Conservation (phyloP, 2,888 invertebrate species). For the Calameuta pallipes region DNA sequence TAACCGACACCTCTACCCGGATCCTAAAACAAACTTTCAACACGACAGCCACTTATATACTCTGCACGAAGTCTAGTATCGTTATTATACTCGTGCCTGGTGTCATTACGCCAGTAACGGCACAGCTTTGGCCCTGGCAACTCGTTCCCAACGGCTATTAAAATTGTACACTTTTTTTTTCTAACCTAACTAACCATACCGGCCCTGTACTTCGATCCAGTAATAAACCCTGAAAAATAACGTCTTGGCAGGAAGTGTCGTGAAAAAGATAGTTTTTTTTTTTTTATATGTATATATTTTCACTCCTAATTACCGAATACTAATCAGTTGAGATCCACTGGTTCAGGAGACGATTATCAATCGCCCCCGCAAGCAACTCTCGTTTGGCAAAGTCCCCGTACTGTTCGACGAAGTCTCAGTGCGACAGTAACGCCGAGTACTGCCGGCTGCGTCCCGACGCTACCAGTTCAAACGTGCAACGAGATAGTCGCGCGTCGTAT, state of each 20-base stretch:
- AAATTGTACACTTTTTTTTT: background rate
- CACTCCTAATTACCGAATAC: background rate
- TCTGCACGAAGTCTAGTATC: no score
- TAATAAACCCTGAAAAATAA: no score
- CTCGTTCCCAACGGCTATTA: background rate
- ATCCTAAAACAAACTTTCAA: background rate
- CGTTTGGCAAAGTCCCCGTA: constrained; percentile 1
- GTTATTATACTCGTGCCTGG: background rate
- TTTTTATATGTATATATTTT: no score
- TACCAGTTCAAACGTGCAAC: background rate
- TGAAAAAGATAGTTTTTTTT: no score
- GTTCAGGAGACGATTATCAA: background rate
- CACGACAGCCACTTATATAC: background rate
- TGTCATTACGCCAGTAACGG: background rate
- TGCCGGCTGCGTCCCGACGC: background rate
- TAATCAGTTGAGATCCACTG: background rate
- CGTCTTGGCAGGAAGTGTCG: no score
- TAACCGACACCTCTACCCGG: background rate
- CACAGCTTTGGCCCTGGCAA: background rate
- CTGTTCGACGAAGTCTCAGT: background rate
- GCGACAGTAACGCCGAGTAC: background rate
- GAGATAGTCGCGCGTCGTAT: background rate
- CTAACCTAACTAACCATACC: background rate
- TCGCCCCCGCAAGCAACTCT: constrained; percentile 7
- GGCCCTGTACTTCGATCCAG: no score